These are phyloP conservation scores for Mus spretus DNA, from an alignment of 2,797 vertebrate genomes.

Conservation along the genomic window DNA sequence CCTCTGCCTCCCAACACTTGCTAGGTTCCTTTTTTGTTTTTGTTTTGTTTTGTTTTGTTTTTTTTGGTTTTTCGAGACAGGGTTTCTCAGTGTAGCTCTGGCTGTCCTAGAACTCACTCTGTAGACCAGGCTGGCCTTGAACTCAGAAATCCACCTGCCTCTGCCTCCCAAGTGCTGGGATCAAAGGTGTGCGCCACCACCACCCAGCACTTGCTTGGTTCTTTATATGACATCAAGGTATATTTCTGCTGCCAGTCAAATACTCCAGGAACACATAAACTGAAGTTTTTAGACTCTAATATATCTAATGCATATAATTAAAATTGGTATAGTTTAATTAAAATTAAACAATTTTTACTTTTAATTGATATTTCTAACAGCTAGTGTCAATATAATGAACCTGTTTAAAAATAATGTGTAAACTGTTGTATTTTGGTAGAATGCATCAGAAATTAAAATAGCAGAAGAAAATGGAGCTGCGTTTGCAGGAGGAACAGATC, in stretches of 20 bases:
- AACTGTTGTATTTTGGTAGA: slow-evolving; percentile 87
- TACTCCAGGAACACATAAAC: background rate
- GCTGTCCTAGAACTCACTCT: too few species aligned
- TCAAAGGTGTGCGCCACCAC: too few species aligned
- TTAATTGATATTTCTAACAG: slow-evolving; percentile 57
- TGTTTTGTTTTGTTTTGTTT: too few species aligned
- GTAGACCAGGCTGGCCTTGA: too few species aligned
- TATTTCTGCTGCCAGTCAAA: slow-evolving; percentile 34
- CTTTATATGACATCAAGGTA: background rate
- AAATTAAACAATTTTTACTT: slow-evolving; percentile 65
- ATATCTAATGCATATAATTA: slow-evolving; percentile 23
- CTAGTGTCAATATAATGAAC: slow-evolving; percentile 27
- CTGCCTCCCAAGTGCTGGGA: too few species aligned
- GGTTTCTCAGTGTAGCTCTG: too few species aligned
- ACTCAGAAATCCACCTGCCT: too few species aligned
- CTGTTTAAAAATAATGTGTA: slow-evolving; percentile 69
- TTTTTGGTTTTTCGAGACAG: too few species aligned
- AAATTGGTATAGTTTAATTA: slow-evolving; percentile 52
- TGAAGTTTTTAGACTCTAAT: slow-evolving; percentile 7
- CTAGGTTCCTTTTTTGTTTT: background rate
- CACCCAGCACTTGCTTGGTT: background rate
- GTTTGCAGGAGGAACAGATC: slow-evolving; percentile 91
- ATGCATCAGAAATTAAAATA: slow-evolving; percentile 87
- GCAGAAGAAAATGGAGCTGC: slow-evolving; percentile 91
- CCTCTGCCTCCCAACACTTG: background rate